Conservation (phyloP, 1,140 invertebrate genomes). For the Hycleus cichorii region DNA sequence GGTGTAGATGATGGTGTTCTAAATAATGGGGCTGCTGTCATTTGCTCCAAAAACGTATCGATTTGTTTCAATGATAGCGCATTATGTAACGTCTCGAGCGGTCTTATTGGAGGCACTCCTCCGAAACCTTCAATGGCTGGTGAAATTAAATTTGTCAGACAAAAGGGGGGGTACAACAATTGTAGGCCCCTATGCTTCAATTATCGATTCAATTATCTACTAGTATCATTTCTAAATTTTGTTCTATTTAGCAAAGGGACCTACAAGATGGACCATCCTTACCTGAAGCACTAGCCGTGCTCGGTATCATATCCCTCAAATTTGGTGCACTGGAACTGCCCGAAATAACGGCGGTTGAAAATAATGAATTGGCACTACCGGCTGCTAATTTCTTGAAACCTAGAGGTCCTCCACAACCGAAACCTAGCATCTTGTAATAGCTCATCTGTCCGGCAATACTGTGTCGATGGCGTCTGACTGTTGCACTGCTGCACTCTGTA, state of each 20-base stretch:
- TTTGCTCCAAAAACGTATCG: slow-evolving; percentile 78
- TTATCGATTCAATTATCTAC: too few relatives aligned
- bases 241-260: too few relatives aligned
- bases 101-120: slow-evolving; percentile 86
- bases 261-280: slow-evolving; percentile 31
- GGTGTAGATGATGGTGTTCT: slow-evolving; percentile 64
- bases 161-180: too few relatives aligned
- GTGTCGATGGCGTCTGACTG: slow-evolving; percentile 70
- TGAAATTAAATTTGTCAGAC: too few relatives aligned
- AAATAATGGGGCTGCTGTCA: slow-evolving; percentile 63
- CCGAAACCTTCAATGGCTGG: slow-evolving; percentile 72
- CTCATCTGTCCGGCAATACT: slow-evolving; percentile 88
- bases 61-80: slow-evolving; percentile 84
- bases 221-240: too few relatives aligned
- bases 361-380: slow-evolving; percentile 66
- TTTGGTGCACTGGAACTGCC: slow-evolving; percentile 87
- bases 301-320: slow-evolving; percentile 75
- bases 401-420: slow-evolving; percentile 53
- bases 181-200: too few relatives aligned
- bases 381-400: slow-evolving; percentile 48
- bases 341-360: slow-evolving; percentile 90
- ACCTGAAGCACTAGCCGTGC: slow-evolving; percentile 64
- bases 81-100: slow-evolving; percentile 93
- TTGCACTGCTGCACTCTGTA: slow-evolving; percentile 57
- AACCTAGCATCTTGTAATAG: slow-evolving; percentile 80